phyloP scores from a whole-genome alignment of 2,888 invertebrate genomes.

The Luperina nickerlii region DNA sequence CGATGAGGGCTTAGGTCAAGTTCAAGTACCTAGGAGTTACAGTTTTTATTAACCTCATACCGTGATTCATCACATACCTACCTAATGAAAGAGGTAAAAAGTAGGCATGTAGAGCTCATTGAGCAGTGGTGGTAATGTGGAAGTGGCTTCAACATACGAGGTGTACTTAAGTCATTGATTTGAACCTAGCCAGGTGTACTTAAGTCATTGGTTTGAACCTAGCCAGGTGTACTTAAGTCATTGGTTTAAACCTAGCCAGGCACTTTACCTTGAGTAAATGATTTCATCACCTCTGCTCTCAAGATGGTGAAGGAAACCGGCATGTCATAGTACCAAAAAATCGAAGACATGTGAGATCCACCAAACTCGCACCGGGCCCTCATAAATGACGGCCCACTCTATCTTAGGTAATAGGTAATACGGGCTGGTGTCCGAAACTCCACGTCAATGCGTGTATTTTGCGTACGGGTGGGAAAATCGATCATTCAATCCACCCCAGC shows the following conservation, averaged over 20 bases:
- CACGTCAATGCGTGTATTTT: too few species aligned
- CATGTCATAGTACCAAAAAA: not conserved
- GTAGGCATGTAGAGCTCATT: not conserved
- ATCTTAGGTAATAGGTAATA: too few species aligned
- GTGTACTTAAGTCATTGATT: not conserved
- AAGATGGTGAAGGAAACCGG: not conserved
- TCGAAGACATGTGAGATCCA: not conserved
- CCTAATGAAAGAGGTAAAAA: not conserved
- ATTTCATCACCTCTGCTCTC: not conserved
- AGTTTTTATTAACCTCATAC: not conserved
- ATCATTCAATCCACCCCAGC: too few species aligned
- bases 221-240: not conserved
- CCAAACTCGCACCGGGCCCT: not conserved
- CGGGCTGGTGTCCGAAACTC: too few species aligned
- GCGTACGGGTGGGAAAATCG: too few species aligned
- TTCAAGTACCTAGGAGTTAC: not conserved
- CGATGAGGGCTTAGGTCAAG: not conserved
- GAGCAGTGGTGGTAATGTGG: not conserved
- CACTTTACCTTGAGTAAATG: too few species aligned
- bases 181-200: too few species aligned
- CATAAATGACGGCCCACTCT: not conserved
- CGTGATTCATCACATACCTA: not conserved
- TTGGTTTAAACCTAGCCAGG: too few species aligned
- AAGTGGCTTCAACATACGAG: not conserved
- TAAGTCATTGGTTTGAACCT: too few species aligned